A percentile compares a stretch with the other conserved stretches of the same genome.
phyloP scores from a whole-genome alignment of 2,113 vertebrate genomes.

The Solea solea region DNA sequence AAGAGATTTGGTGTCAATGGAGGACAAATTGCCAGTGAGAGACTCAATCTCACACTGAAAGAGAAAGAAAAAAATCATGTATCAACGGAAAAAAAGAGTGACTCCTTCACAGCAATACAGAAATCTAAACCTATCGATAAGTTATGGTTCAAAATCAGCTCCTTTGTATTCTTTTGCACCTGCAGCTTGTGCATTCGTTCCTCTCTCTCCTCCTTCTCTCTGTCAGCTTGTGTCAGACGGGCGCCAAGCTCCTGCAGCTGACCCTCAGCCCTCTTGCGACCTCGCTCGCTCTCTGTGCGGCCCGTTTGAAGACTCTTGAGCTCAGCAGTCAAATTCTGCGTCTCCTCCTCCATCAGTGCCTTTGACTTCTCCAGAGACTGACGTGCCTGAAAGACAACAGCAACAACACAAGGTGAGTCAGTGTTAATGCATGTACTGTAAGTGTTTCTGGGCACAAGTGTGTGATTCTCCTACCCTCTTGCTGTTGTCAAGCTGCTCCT shows the following conservation, averaged over 20 bases:
- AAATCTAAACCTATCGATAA: not conserved
- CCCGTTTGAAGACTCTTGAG: constrained; percentile 82
- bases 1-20: constrained; percentile 85
- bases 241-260: constrained; percentile 86
- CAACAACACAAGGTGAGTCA: not conserved
- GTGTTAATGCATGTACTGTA: rapidly evolving
- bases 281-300: constrained; percentile 86
- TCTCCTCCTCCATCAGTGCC: constrained; percentile 83
- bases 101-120: not conserved
- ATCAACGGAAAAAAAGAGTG: constrained; percentile 3
- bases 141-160: not conserved
- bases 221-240: constrained; percentile 82
- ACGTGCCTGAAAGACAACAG: constrained; percentile 74
- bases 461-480: constrained; percentile 80
- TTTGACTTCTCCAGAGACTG: constrained; percentile 87
- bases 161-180: constrained; percentile 61
- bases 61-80: constrained; percentile 6
- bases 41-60: constrained; percentile 86
- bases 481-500: constrained; percentile 90
- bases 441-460: not conserved
- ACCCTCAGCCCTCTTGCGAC: constrained; percentile 84
- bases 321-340: constrained; percentile 79
- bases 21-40: constrained; percentile 78
- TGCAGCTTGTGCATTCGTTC: constrained; percentile 86
- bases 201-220: constrained; percentile 79